Conservation (phyloP, 2,888 invertebrate genomes). For the Odontocolon sp. region DNA sequence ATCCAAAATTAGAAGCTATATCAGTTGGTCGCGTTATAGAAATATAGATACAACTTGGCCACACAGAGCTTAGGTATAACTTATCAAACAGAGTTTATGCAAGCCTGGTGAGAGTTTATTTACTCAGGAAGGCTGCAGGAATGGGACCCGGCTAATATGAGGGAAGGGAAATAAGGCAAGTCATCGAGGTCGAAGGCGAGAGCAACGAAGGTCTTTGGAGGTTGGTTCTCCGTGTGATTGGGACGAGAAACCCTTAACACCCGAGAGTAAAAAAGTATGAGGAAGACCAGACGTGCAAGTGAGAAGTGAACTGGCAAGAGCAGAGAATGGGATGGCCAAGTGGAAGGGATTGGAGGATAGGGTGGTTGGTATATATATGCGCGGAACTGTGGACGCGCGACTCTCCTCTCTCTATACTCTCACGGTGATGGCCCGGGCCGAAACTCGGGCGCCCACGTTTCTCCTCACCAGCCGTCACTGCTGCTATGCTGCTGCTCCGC, state of each 20-base stretch:
- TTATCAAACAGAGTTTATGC: constrained; percentile 48
- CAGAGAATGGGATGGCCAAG: constrained; percentile 23
- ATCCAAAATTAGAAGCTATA: too few relatives aligned
- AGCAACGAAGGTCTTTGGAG: constrained; percentile 33
- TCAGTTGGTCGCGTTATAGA: too few relatives aligned
- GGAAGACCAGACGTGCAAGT: not conserved
- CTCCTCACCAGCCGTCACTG: constrained; percentile 46
- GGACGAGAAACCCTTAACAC: not conserved
- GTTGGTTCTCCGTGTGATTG: not conserved
- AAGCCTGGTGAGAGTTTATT: constrained; percentile 27
- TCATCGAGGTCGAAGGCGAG: constrained; percentile 51
- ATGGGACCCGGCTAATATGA: constrained; percentile 36
- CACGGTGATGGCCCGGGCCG: constrained; percentile 31
- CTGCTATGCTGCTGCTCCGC: constrained; percentile 20
- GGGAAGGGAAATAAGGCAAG: constrained; percentile 54
- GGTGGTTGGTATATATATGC: constrained; percentile 15
- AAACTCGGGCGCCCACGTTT: constrained; percentile 48
- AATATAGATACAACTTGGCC: too few relatives aligned
- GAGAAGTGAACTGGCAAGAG: constrained; percentile 14
- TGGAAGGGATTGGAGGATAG: constrained; percentile 53
- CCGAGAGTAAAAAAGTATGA: constrained; percentile 35
- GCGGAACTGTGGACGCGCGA: constrained; percentile 18
- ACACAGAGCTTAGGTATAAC: too few relatives aligned
- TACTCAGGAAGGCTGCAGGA: constrained; percentile 11
- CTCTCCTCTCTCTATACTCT: constrained; percentile 42